Evolutionary conservation across 1,140 invertebrate species (phyloP).

Genomic region (Nylanderia fulva): DNA sequence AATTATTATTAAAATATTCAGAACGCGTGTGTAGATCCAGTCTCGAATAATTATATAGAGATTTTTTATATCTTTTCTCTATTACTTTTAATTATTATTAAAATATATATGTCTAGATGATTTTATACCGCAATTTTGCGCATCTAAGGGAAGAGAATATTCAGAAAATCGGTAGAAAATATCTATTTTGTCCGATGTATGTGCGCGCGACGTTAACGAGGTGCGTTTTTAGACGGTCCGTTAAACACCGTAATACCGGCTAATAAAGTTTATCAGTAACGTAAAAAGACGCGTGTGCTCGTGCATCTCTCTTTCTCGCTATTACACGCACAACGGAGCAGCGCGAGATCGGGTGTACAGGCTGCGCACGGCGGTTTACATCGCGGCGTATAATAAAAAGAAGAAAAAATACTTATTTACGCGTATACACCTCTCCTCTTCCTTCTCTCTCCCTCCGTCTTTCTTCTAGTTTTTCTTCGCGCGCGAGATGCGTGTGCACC

Average conservation of each 20-base stretch:
- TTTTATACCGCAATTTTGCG: too few species aligned
- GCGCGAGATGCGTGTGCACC: constrained; percentile 1
- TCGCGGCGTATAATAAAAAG: constrained; percentile 60
- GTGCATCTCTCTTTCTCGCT: constrained; percentile 26
- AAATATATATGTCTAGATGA: too few species aligned
- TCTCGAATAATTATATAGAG: too few species aligned
- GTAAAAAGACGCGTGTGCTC: constrained; percentile 9
- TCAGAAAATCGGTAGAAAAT: background rate
- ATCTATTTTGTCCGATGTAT: background rate
- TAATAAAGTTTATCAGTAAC: constrained; percentile 26
- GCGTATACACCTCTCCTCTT: background rate
- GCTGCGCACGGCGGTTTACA: constrained; percentile 22
- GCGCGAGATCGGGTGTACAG: background rate
- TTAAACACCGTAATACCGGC: background rate
- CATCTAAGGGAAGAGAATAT: background rate
- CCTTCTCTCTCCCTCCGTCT: constrained; percentile 11
- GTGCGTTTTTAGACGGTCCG: constrained; percentile 22
- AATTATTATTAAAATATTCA: too few species aligned
- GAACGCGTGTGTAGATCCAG: too few species aligned
- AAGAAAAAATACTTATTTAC: constrained; percentile 65
- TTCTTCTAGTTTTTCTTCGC: constrained; percentile 65
- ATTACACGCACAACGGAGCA: constrained; percentile 18
- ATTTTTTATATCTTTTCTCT: too few species aligned
- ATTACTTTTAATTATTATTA: too few species aligned
- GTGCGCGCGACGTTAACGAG: constrained; percentile 5